Conservation (phyloP, 2,888 invertebrate species). For the Abrostola tripartita region DNA sequence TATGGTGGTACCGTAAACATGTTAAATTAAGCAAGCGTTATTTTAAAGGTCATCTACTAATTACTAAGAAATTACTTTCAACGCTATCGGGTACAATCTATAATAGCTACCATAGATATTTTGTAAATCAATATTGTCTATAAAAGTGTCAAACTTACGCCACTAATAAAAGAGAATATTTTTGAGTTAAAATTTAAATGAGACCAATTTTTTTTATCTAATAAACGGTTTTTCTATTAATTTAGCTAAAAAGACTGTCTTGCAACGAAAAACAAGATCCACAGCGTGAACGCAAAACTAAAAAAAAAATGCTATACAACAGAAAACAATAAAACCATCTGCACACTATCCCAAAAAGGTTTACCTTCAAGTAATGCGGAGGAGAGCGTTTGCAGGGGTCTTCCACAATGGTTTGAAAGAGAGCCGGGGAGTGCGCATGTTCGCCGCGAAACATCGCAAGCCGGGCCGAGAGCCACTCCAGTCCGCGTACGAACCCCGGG, state of each 20-base stretch:
- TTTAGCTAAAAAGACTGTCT: neutral
- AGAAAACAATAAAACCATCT: constrained; percentile 66
- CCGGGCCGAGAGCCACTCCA: constrained; percentile 70
- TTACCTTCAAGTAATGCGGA: constrained; percentile 78
- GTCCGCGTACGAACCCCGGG: constrained; percentile 71
- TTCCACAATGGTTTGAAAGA: constrained; percentile 78
- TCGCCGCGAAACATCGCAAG: constrained; percentile 70
- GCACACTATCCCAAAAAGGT: constrained; percentile 72
- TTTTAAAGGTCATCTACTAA: too few species aligned
- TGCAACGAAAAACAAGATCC: constrained; percentile 5
- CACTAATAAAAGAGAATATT: too few species aligned
- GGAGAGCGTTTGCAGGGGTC: constrained; percentile 75
- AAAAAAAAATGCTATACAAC: constrained; percentile 46
- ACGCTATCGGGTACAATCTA: too few species aligned
- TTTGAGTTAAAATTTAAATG: too few species aligned
- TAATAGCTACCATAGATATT: too few species aligned
- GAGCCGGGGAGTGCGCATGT: constrained; percentile 82
- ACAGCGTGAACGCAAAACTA: constrained; percentile 31
- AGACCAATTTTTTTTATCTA: too few species aligned
- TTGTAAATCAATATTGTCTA: too few species aligned
- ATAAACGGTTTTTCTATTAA: too few species aligned
- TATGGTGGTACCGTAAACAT: too few species aligned
- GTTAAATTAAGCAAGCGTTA: too few species aligned
- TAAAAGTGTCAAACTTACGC: too few species aligned
- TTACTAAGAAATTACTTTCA: too few species aligned